A percentile compares a stretch with the other conserved stretches of the same genome.
phyloP scores from a whole-genome alignment of 2,797 vertebrate genomes.

The Paguma larvata region DNA sequence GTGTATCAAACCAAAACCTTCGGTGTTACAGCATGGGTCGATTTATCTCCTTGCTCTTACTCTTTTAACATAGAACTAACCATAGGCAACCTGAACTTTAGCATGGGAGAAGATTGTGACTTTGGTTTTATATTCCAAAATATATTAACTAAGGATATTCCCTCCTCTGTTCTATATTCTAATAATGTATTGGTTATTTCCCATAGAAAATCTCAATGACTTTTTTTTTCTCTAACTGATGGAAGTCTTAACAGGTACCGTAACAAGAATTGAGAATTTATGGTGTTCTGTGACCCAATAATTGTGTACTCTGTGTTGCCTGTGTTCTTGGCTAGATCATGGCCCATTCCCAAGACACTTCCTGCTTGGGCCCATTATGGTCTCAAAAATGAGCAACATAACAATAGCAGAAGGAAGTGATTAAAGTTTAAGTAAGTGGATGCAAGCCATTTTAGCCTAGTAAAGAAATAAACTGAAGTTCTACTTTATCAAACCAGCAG shows the following conservation, averaged over 20 bases:
- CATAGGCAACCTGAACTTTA: not conserved
- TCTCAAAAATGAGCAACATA: not conserved
- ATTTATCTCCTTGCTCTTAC: not conserved
- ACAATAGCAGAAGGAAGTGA: not conserved
- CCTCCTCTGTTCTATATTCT: not conserved
- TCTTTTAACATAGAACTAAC: not conserved
- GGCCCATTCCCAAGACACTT: not conserved
- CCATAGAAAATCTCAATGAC: not conserved
- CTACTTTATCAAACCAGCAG: not conserved
- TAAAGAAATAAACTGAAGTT: constrained; percentile 40
- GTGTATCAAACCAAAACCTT: not conserved
- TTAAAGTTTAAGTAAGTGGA: not conserved
- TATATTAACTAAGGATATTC: not conserved
- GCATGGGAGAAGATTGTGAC: not conserved
- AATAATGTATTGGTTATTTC: constrained; percentile 30
- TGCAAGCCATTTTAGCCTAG: not conserved
- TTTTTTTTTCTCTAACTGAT: not conserved
- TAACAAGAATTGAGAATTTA: not conserved
- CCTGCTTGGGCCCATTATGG: not conserved
- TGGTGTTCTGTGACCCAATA: not conserved
- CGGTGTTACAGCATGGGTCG: not conserved
- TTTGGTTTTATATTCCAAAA: not conserved
- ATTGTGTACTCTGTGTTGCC: not conserved
- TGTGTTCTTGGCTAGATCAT: not conserved
- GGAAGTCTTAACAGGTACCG: not conserved